A percentile compares a stretch with the other conserved stretches of the same genome.
Conservation (phyloP, 1,140 invertebrate genomes). For the Solenopsis fugax region DNA sequence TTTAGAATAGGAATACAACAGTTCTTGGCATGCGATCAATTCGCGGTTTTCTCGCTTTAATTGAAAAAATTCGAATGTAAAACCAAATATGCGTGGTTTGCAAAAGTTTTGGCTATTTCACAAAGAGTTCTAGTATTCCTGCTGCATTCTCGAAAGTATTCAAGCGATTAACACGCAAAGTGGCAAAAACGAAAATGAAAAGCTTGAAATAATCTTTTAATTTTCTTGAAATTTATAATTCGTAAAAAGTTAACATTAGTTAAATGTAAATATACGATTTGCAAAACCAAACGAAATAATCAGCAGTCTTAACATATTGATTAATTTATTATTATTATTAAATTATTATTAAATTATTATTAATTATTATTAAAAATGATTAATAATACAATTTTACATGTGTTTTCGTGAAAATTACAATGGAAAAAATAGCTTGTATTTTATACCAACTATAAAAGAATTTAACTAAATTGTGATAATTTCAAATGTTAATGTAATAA, state of each 20-base stretch:
- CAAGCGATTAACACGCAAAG: not conserved
- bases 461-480: too few species aligned
- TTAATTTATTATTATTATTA: too few species aligned
- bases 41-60: not conserved
- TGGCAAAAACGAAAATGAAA: not conserved
- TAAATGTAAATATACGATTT: too few species aligned
- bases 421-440: too few species aligned
- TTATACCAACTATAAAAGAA: too few species aligned
- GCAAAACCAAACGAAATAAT: too few species aligned
- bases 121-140: not conserved
- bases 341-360: too few species aligned
- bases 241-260: not conserved
- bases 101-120: not conserved
- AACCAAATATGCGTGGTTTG: slow-evolving; percentile 22
- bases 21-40: slow-evolving; percentile 1
- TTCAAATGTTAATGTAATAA: too few species aligned
- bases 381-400: too few species aligned
- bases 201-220: not conserved
- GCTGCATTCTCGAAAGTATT: slow-evolving; percentile 2
- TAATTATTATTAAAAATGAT: too few species aligned
- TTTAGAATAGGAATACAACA: not conserved
- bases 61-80: slow-evolving; percentile 8
- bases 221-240: not conserved
- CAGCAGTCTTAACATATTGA: too few species aligned
- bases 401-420: too few species aligned